Conservation (phyloP, 2,113 vertebrate genomes). For the Ammodramus savannarum region DNA sequence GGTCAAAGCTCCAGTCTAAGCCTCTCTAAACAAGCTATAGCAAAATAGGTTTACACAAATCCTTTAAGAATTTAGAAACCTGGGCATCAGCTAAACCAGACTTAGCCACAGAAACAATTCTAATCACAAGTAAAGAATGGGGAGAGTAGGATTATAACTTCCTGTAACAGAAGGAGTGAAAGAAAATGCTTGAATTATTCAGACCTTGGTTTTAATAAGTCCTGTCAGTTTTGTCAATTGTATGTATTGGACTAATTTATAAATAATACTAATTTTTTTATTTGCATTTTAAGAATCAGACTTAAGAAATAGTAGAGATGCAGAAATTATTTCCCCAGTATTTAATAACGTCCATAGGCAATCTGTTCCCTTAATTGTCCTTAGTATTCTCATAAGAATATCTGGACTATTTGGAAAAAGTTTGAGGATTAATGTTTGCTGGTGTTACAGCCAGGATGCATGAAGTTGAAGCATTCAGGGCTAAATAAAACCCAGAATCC, state of each 20-base stretch:
- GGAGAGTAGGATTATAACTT: neutral
- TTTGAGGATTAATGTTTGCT: neutral
- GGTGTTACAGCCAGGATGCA: neutral
- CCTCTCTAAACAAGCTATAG: conserved; percentile 17
- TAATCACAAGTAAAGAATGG: conserved; percentile 1
- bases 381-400: neutral
- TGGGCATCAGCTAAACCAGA: conserved; percentile 2
- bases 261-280: neutral
- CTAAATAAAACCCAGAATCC: neutral
- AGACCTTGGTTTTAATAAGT: neutral
- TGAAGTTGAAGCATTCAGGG: neutral
- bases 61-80: conserved; percentile 49
- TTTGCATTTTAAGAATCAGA: neutral
- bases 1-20: conserved; percentile 43
- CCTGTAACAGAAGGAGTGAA: neutral
- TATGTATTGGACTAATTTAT: neutral
- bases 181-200: neutral
- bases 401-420: neutral
- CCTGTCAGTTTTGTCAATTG: neutral
- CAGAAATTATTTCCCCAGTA: neutral
- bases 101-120: conserved; percentile 22
- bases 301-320: neutral
- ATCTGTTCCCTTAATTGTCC: neutral
- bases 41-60: conserved; percentile 58
- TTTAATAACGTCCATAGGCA: neutral